phyloP scores from a whole-genome alignment of 2,113 vertebrate genomes.

The Scophthalmus maximus region DNA sequence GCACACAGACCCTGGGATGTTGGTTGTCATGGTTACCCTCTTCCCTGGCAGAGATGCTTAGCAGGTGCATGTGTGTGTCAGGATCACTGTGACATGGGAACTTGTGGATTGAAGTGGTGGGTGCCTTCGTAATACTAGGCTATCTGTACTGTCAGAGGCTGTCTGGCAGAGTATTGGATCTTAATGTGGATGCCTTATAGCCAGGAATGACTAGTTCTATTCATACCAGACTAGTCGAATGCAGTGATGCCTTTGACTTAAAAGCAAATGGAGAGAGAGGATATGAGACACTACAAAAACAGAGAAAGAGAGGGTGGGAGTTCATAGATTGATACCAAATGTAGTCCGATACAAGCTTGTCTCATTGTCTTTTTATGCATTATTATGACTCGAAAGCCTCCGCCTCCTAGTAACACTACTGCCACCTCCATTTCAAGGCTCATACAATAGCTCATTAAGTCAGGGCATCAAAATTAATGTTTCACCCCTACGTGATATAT shows the following conservation, averaged over 20 bases:
- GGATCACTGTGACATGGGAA: slow-evolving; percentile 80
- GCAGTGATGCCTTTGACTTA: slow-evolving; percentile 54
- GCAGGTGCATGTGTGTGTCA: slow-evolving; percentile 79
- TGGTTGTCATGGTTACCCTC: slow-evolving; percentile 80
- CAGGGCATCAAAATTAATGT: not conserved
- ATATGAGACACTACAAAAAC: slow-evolving; percentile 21
- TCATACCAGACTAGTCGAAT: slow-evolving; percentile 63
- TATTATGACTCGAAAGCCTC: not conserved
- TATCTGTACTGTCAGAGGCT: slow-evolving; percentile 77
- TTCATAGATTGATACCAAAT: slow-evolving; percentile 33
- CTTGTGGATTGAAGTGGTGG: slow-evolving; percentile 75
- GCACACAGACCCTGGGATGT: slow-evolving; percentile 76
- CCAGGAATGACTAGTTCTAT: slow-evolving; percentile 77
- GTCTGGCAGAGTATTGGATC: slow-evolving; percentile 70
- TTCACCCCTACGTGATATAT: not conserved
- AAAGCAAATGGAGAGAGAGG: slow-evolving; percentile 41
- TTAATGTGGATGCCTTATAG: slow-evolving; percentile 60
- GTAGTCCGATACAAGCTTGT: not conserved
- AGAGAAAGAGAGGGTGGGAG: not conserved
- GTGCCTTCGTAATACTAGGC: slow-evolving; percentile 77
- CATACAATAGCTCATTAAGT: not conserved
- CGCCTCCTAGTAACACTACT: not conserved
- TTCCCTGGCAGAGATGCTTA: slow-evolving; percentile 78
- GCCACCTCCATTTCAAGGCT: slow-evolving; percentile 13
- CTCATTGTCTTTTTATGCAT: not conserved